Base-by-base conservation (phyloP, 2,888 invertebrate genomes). In the Campopleginae sp. region DNA sequence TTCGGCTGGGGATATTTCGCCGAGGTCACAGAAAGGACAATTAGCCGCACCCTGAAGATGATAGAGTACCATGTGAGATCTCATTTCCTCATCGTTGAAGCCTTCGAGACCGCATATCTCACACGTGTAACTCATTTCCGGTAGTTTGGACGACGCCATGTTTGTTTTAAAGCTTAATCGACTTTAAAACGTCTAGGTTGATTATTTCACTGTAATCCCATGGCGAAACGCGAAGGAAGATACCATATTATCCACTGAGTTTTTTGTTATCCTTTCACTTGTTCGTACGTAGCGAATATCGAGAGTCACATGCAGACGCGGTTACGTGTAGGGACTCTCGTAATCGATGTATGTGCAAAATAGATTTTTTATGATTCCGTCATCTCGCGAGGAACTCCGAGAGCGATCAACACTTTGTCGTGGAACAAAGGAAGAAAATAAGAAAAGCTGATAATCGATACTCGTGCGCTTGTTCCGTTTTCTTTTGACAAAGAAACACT, bases 91-190 rank as follows among this genome's bases (percentile, higher is more conserved):
- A 92, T 97, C 97, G 83, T 96, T 96, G 85, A 98, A 95, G 27
- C 97, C 97, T 89, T 97, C 97, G 87, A 96, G 95, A n/a, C 97
- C 97, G 93, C 98, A 98, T 86, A 98, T 97, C 94, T 98, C 97
- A 94, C 98, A 98, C 78, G 96, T 95, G 93, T 96, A 95, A 90
- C 94, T 95, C 89, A 95, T 93, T 90, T 95, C 95, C 80, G 95
- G 95, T 90, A 94, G 92, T 92, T 95, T 95, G 91, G 94, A 95
- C 86, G 95, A 94, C 94, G 93, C 92, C 90, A 92, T 92, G 86
- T 91, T 92, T 83, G 68, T 75, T 38, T 71, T 48, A 19, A 58
- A 58, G 6, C 5, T 14, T 14, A 14, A 58, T 58, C 46, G 46
- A 68, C 46, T 68, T 31, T 2, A 4, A 27, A 12, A 46, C 68